Conservation (phyloP, 2,888 invertebrate genomes). For the Heliconius sara region DNA sequence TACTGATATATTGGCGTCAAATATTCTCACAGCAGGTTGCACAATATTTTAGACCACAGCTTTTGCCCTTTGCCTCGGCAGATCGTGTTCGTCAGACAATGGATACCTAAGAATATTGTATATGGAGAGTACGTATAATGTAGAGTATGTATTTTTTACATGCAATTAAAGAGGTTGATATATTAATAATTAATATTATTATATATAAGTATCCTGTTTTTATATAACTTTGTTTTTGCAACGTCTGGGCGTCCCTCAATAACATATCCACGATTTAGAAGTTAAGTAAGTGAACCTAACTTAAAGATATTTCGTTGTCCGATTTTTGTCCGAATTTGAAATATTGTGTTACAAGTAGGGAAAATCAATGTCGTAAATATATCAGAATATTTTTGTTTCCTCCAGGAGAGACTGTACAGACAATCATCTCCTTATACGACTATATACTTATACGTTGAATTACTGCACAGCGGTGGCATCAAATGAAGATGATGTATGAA, state of each 20-base stretch:
- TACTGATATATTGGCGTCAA: slow-evolving; percentile 51
- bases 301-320: too few relatives aligned
- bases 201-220: too few relatives aligned
- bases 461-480: background rate
- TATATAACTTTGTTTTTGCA: too few relatives aligned
- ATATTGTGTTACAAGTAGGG: background rate
- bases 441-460: too few relatives aligned
- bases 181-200: too few relatives aligned
- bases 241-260: too few relatives aligned
- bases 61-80: slow-evolving; percentile 59
- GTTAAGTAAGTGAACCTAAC: too few relatives aligned
- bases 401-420: too few relatives aligned
- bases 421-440: too few relatives aligned
- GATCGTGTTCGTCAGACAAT: slow-evolving; percentile 60
- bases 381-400: too few relatives aligned
- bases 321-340: too few relatives aligned
- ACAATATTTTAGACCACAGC: slow-evolving; percentile 66
- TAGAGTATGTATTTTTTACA: background rate
- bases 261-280: too few relatives aligned
- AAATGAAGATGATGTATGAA: background rate
- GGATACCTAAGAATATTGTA: slow-evolving; percentile 28
- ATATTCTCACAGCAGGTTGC: slow-evolving; percentile 55
- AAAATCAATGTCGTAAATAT: background rate
- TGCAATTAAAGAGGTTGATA: background rate
- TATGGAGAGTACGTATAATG: background rate